Percentiles rank a stretch among this genome's conserved stretches.
These are phyloP conservation scores for Cyanoramphus novaezelandiae DNA, from an alignment of 2,113 vertebrate genomes.

Conservation along the genomic window DNA sequence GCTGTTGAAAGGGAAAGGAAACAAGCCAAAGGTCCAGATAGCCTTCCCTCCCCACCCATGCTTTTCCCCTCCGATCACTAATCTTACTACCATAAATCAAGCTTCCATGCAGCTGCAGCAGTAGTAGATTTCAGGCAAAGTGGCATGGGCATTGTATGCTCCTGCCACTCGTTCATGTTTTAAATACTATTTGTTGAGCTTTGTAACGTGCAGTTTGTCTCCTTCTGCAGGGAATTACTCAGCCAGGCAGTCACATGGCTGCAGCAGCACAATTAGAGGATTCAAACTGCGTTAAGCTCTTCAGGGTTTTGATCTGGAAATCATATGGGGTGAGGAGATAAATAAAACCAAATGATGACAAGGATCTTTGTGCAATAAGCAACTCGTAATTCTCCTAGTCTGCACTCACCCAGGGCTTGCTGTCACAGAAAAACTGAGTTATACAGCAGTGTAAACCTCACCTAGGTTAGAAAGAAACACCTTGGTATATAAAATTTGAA, in stretches of 20 bases:
- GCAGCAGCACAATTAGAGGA: constrained; percentile 66
- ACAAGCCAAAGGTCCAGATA: not conserved
- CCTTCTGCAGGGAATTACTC: constrained; percentile 74
- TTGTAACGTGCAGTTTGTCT: constrained; percentile 69
- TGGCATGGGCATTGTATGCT: not conserved
- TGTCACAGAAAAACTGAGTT: not conserved
- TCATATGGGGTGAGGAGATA: not conserved
- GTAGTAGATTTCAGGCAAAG: not conserved
- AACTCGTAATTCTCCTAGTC: not conserved
- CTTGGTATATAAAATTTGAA: not conserved
- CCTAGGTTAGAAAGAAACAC: not conserved
- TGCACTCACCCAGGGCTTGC: not conserved
- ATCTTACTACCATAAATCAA: not conserved
- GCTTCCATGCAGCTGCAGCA: not conserved
- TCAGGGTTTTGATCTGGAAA: not conserved
- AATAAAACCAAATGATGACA: not conserved
- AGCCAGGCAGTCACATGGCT: constrained; percentile 60
- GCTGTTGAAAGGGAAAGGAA: constrained; percentile 11
- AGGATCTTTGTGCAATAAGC: not conserved
- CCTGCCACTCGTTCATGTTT: not conserved
- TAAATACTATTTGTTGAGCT: constrained; percentile 59
- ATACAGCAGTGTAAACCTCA: not conserved
- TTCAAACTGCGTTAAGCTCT: constrained; percentile 28
- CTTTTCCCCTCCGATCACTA: not conserved
- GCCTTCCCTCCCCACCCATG: not conserved